These are phyloP conservation scores for Ellobium chinense DNA, from an alignment of 2,888 invertebrate genomes.

Conservation along the genomic window DNA sequence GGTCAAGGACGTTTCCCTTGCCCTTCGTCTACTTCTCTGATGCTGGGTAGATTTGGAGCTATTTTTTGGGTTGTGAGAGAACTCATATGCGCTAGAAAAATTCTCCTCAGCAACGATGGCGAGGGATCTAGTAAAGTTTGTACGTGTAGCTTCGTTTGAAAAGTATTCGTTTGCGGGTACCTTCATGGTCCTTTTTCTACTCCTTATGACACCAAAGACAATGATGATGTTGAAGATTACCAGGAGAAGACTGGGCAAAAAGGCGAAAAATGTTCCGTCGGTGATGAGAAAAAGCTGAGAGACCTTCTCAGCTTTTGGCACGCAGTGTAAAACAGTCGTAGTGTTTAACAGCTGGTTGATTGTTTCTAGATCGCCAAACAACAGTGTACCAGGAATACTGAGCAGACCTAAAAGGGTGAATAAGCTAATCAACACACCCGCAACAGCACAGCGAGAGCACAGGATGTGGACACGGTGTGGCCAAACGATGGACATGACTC, in stretches of 20 bases:
- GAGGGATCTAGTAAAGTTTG: not conserved
- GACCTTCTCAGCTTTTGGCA: no score
- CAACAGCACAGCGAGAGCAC: not conserved
- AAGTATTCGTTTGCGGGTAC: not conserved
- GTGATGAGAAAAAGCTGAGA: not conserved
- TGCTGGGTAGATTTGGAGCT: not conserved
- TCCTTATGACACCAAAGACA: not conserved
- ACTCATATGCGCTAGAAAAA: no score
- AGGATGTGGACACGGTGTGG: not conserved
- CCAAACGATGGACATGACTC: constrained; percentile 7
- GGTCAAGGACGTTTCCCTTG: not conserved
- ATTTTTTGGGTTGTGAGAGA: not conserved
- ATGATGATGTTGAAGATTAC: not conserved
- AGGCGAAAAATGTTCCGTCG: not conserved
- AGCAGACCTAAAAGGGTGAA: not conserved
- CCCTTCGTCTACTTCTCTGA: not conserved
- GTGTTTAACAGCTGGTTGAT: not conserved
- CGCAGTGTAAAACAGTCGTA: not conserved
- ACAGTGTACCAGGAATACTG: not conserved
- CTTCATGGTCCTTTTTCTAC: not conserved
- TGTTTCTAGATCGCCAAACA: not conserved
- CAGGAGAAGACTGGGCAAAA: not conserved
- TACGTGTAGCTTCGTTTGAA: no score
- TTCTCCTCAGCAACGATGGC: no score
- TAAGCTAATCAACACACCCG: not conserved